phyloP scores from a whole-genome alignment of 2,797 vertebrate genomes.

The Platalea minor region DNA sequence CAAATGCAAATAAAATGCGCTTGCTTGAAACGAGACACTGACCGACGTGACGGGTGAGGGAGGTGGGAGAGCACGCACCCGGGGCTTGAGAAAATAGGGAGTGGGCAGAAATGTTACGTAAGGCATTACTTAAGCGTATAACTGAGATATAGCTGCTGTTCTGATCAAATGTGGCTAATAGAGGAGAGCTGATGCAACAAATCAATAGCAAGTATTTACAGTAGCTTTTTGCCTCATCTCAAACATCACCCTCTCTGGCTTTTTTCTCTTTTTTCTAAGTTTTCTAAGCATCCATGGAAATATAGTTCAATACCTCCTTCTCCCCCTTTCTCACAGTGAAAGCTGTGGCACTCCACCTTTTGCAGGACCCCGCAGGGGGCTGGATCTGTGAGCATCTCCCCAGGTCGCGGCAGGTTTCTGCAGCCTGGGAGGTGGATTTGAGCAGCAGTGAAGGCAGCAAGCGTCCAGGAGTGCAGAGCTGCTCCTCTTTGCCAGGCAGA shows the following conservation, averaged over 20 bases:
- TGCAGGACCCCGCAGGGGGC: accelerated
- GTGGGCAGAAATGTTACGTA: neutral
- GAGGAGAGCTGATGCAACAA: neutral
- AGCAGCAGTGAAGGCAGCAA: neutral
- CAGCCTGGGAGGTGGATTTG: neutral
- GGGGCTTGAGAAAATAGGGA: neutral
- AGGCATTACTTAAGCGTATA: neutral
- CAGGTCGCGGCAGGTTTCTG: neutral
- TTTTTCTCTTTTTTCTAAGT: neutral
- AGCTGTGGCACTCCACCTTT: neutral
- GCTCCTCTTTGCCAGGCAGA: neutral
- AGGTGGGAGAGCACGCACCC: neutral
- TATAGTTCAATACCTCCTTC: neutral
- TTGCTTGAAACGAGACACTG: neutral
- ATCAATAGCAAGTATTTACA: neutral
- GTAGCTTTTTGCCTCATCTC: neutral
- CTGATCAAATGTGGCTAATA: neutral
- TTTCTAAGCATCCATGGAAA: neutral
- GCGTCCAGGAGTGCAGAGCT: accelerated
- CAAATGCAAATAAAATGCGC: neutral
- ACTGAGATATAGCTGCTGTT: neutral
- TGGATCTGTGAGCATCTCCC: neutral
- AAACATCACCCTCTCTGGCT: neutral
- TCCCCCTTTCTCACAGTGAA: neutral
- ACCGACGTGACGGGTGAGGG: accelerated